Evolutionary conservation across 2,113 vertebrate species (phyloP), one percentile per base, ranked within the genome.

Genomic region (Entelurus aequoreus): DNA sequence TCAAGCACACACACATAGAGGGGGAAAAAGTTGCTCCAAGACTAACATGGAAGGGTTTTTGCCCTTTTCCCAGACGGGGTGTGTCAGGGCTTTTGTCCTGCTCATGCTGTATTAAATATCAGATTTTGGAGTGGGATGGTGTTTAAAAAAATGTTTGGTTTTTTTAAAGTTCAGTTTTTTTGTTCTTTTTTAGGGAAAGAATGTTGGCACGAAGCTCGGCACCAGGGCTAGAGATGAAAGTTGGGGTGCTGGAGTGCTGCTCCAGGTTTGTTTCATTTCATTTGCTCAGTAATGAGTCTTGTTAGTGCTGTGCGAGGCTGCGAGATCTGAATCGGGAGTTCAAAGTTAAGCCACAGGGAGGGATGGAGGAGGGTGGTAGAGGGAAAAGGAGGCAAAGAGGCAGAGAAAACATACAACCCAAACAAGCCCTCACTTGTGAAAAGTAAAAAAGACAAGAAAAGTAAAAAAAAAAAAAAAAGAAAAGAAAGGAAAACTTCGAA

Each of bases 211-310:
- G 8, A 69, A 75, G 54, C 42, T 49, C 48, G 54, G 50, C 66
- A 70, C 57, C 62, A 69, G 67, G 66, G 68, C 63, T 75, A 73
- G 60, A 76, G 77, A 28, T 53, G 74, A 63, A 65, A 68, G 69
- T 77, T 47, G 38, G 16, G 64, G 66, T 63, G 62, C 58, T 69
- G 48, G 68, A 79, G 75, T 74, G 66, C 67, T 70, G 75, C 72
- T 74, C 65, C 66, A 74, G 77, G 72, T 84, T 84, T 71, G 71
- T 79, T 82, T 83, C 60, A 75, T 83, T 85, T 80, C 62, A 78
- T 84, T 82, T 82, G 68, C 63, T 67, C 71, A 75, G 68, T 78
- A 82, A 80, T 75, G 74, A 82, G 68, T 75, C 75, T 65, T 65
- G 74, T 67, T 78, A 38, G 69, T 64, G 74, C 72, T 71, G 62